A percentile compares a stretch with the other conserved stretches of the same genome.
Conservation (phyloP, 1,140 invertebrate species). For the Trachymyrmex cornetzi region DNA sequence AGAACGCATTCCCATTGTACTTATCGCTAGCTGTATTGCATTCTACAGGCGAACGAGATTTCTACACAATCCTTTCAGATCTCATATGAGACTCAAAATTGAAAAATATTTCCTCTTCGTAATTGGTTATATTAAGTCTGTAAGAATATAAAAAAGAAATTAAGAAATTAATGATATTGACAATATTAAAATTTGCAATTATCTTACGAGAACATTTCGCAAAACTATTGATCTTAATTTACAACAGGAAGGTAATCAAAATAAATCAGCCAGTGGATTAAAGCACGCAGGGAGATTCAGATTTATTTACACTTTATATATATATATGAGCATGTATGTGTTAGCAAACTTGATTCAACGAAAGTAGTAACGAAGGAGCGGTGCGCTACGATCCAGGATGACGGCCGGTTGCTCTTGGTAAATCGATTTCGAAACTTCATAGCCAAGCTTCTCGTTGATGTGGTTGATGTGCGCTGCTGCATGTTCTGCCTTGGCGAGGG, state of each 20-base stretch:
- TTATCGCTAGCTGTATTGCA: neutral
- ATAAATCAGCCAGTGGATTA: constrained; percentile 1
- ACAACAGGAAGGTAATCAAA: neutral
- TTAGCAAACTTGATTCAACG: neutral
- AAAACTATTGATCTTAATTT: neutral
- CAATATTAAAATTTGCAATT: neutral
- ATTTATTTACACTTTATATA: constrained; percentile 34
- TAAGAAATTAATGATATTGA: neutral
- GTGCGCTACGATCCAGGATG: constrained; percentile 44
- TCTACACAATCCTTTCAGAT: neutral
- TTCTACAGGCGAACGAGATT: neutral
- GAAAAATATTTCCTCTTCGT: neutral
- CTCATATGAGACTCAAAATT: neutral
- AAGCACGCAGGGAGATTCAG: neutral
- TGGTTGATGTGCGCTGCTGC: constrained; percentile 80
- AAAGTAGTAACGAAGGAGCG: constrained; percentile 24
- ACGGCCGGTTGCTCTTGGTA: constrained; percentile 55
- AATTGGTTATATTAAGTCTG: neutral
- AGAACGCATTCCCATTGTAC: neutral
- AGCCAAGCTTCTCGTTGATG: constrained; percentile 83
- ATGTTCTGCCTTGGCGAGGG: constrained; percentile 80
- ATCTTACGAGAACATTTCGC: neutral
- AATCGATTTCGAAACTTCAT: constrained; percentile 70
- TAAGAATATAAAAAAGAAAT: neutral
- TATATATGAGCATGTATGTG: neutral